Evolutionary conservation across 1,140 invertebrate species (phyloP), one percentile per base, ranked within the genome.

Genomic region (Branchinecta lynchi): DNA sequence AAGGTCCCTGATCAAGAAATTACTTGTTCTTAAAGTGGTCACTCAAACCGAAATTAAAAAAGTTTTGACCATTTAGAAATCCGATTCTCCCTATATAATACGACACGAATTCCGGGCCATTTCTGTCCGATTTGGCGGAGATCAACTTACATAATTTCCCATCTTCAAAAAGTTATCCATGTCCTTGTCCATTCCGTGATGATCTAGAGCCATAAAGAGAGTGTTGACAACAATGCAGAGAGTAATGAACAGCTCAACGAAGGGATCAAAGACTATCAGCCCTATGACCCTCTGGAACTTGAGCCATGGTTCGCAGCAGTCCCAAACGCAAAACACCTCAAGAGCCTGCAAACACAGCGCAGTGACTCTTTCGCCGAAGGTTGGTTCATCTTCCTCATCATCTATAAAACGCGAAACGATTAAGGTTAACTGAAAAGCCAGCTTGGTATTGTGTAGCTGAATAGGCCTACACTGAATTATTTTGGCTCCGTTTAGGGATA

Each of bases 201-300:
- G 92, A 81, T 98, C 95, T 78, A 96, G 82, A 10, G 93, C 94
- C 95, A 98, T 98, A 81, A 98, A 98, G 70, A 95, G 82, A 0
- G 96, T 98, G 78, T 98, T 98, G 72, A 96, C 90, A 68, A 97
- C 90, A 80, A 98, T 98, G 80, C 94, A 98, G 60, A 98, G 83
- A 8, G 94, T 98, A 78, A 98, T 98, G 80, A 98, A 97, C 71
- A 98, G 82, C 79, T 98, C 96, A 72, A 97, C 92, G 77, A 98
- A 98, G 7, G 95, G 93, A 84, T 98, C 94, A 80, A 97, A 95
- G 69, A 98, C 94, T 74, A 98, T 82, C 15, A 96, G 80, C 3
- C 87, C 85, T n/a, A 96, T 85, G 78, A 88, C 87, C 78, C 93
- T 88, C 81, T 95, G 90, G 77, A 96, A 85, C 78, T 87, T 88